Evolutionary conservation across 2,888 invertebrate genomes (phyloP), one percentile per base, ranked within the genome.

Genomic region (Myopa testacea): DNA sequence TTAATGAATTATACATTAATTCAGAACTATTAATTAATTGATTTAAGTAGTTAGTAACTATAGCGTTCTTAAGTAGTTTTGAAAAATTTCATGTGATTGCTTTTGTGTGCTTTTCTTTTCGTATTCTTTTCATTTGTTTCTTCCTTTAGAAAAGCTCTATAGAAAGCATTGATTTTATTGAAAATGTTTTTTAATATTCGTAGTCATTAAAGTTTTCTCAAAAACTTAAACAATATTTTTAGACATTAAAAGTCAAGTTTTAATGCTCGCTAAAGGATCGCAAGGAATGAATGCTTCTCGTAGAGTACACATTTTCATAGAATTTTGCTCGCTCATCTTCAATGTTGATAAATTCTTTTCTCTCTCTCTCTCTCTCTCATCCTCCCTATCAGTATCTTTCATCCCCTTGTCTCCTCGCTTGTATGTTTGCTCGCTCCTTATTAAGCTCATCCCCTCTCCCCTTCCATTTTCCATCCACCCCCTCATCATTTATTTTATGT

Each of bases 401-500:
- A 50, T 12, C 69, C 72, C 4, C 26, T 19, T 55, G 4, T 55
- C 10, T 10, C 58, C 58, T 16, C n/a, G 14, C 58, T n/a, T 62
- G 62, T 26, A 62, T 26, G 19, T 4, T 62, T 62, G 26, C 73
- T 55, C 65, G 38, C 52, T 58, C 4, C 37, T 34, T 26, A 40
- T 73, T 45, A 6, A 16, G 7, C 76, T 63, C 50, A 37, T 40
- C 50, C 26, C 55, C 16, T 26, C 26, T n/a, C 58, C 37, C 77
- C 14, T 14, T 34, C 16, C 37, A 37, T 4, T 65, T 65, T 16
- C 45, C 38, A 12, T 26, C 26, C 60, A 37, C 68, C 26, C 58
- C 60, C 77, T 79, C 68, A 37, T 71, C 60, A 78, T 79, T 73
- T 82, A 78, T 63, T 76, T 80, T 65, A 40, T 76, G 71, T 72